Evolutionary conservation across 2,797 vertebrate species (phyloP), one percentile per base, ranked within the genome.

Genomic region (Channallabes apus): DNA sequence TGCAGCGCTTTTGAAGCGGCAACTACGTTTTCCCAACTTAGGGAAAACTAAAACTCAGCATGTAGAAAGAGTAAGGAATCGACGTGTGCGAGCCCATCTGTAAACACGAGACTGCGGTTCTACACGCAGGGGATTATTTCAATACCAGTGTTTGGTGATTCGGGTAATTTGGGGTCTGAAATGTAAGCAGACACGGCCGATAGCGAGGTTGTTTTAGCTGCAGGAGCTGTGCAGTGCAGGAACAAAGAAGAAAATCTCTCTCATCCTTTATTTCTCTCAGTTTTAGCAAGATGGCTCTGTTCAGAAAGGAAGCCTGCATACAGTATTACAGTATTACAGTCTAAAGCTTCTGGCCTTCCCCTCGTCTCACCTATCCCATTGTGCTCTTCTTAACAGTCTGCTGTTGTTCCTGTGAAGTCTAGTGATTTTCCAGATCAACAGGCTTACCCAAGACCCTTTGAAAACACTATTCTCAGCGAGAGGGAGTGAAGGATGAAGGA

Each of bases 371-470:
- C 68, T 87, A 29, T 89, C 86, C 86, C 82, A 89, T 87, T 87
- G 85, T 83, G 82, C 82, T 85, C 84, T 59, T 86, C 80, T 73
- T 65, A 88, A 88, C 87, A 89, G 85, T 86, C 85, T 87, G 71
- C 27, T 68, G 83, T 84, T 88, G 75, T 84, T 67, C 78, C 75
- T 84, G 77, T 69, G 81, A 86, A 87, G 86, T 88, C 84, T 87
- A 85, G 84, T 88, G 82, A 89, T 87, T 90, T 89, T 89, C 89
- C 88, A 89, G 89, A 86, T 88, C 86, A 84, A 80, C 83, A 85
- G 85, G 67, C 83, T 86, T 84, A 82, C 77, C 84, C 41, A 71
- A 80, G 84, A 87, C 86, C 85, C 82, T 82, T 85, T 86, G 61
- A 85, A 86, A 82, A 80, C 71, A 11, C 11, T 73, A 82, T 77